Evolutionary conservation across 2,888 invertebrate genomes (phyloP).

Genomic region (Drosophila merina): DNA sequence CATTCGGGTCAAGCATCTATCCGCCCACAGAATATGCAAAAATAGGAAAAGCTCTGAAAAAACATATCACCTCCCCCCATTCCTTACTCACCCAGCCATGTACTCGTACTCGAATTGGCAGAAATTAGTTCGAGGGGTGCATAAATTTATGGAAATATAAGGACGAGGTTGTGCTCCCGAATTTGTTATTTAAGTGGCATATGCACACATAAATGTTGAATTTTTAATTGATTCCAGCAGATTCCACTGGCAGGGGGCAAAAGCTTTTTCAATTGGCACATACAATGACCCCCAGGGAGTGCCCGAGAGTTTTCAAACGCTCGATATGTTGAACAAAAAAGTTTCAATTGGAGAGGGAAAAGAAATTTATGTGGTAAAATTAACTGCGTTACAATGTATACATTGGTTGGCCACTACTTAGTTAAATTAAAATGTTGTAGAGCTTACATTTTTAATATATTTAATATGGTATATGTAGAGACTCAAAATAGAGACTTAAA

Average conservation of each 20-base stretch:
- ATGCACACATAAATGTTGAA: constrained; percentile 48
- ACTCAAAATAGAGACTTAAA: background rate
- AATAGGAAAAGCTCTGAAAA: constrained; percentile 12
- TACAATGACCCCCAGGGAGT: constrained; percentile 13
- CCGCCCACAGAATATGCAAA: constrained; percentile 29
- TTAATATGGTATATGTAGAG: background rate
- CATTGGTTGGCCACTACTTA: background rate
- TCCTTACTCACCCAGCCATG: background rate
- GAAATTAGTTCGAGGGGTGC: constrained; percentile 70
- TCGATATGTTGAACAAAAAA: background rate
- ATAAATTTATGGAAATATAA: constrained; percentile 69
- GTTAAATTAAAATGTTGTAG: background rate
- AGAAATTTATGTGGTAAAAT: background rate
- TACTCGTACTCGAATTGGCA: constrained; percentile 33
- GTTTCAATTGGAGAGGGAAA: background rate
- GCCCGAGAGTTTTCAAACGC: constrained; percentile 9
- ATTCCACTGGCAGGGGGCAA: constrained; percentile 19
- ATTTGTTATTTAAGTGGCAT: constrained; percentile 48
- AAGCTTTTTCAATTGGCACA: constrained; percentile 34
- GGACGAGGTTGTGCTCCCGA: constrained; percentile 31
- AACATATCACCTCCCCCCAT: constrained; percentile 25
- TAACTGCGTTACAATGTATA: background rate
- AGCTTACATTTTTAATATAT: background rate
- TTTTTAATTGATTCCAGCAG: constrained; percentile 63
- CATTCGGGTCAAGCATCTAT: constrained; percentile 27